Evolutionary conservation across 2,113 vertebrate genomes (phyloP).

Genomic region (Aythya baeri): DNA sequence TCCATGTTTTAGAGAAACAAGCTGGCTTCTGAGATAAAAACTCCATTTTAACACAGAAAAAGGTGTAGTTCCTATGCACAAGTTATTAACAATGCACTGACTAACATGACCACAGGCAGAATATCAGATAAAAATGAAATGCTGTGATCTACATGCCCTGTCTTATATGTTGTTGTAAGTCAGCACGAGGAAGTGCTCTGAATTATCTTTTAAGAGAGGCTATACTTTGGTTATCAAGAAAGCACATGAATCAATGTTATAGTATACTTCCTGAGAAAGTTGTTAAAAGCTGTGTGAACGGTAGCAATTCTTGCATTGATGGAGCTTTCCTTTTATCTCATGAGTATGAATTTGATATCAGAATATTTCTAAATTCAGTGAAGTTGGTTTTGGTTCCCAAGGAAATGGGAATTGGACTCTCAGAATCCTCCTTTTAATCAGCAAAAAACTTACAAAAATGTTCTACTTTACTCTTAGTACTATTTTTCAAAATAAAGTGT

Average conservation of each 20-base stretch:
- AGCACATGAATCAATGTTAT: not conserved
- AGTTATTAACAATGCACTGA: rapidly evolving
- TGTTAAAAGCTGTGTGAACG: not conserved
- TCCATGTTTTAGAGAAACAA: not conserved
- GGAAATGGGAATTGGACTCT: not conserved
- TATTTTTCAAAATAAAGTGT: not conserved
- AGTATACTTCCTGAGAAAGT: not conserved
- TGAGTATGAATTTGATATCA: not conserved
- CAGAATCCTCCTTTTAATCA: not conserved
- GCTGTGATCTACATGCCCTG: not conserved
- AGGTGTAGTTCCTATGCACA: not conserved
- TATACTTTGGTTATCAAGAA: not conserved
- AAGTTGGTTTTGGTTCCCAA: not conserved
- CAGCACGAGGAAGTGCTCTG: not conserved
- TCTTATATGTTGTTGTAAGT: rapidly evolving
- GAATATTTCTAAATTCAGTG: not conserved
- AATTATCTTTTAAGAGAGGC: not conserved
- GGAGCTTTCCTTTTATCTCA: not conserved
- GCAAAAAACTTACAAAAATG: not conserved
- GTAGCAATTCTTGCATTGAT: not conserved
- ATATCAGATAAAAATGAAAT: not conserved
- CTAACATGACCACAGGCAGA: not conserved
- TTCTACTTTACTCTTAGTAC: not conserved
- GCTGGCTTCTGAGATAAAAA: not conserved
- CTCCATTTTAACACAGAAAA: not conserved